Evolutionary conservation across 2,797 vertebrate species (phyloP), one percentile per base, ranked within the genome.

Genomic region (Hipposideros larvatus): DNA sequence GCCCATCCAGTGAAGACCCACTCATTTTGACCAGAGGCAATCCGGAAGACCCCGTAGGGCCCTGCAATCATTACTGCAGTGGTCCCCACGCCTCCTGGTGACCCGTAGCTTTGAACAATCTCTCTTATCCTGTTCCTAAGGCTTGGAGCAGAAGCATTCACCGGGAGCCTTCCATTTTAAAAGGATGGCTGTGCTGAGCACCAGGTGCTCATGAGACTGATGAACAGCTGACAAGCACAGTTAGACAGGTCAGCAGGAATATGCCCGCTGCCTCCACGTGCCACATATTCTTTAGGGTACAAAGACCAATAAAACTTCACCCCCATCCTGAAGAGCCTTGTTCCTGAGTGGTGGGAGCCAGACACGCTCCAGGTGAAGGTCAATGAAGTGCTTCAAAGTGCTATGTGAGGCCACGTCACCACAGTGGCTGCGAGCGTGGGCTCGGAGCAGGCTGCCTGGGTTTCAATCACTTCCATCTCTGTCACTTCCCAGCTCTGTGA

Each of bases 351-450:
- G 22, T 7, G 15, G 53, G 59, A 78, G 57, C 37, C 22, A 34
- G 68, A 55, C n/a, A 3, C 26, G 82, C 59, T 7, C 5, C 4
- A 34, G 41, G 41, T 3, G 13, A 73, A 37, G 34, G 46, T 31
- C 37, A 41, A 0, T 0, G 4, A 53, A 11, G 65, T 14, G 24
- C 13, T 28, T 18, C 18, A 46, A 59, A 14, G 57, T 0, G 11
- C 68, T 31, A 2, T 5, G n/a, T 5, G n/a, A 61, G 24, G 57
- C 87, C 31, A n/a, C 11, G 7, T 13, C 16, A 26, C 9, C 51
- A 41, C n/a, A 2, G 55, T 6, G 53, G 22, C 75, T 26, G 2
- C 1, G 13, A 68, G 31, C 0, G 4, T 1, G 65, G 71, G 26
- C 41, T 92, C 16, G 2, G 15, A 21, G 77, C 55, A 7, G 0